Percentiles rank a stretch among this genome's conserved stretches.
Conservation (phyloP, 2,888 invertebrate genomes). For the Pseudanteris insignis region DNA sequence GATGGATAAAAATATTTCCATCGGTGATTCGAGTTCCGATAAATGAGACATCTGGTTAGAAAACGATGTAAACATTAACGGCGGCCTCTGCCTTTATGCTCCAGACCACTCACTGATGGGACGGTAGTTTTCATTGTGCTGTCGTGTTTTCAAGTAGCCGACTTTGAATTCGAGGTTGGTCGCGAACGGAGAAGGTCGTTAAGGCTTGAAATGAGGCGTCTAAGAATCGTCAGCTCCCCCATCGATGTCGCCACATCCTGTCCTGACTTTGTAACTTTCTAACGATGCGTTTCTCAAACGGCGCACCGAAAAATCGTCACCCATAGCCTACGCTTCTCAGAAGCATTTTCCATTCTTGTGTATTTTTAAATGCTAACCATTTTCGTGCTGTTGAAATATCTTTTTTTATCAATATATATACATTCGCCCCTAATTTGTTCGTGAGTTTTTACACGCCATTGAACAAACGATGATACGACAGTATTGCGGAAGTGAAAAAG, state of each 20-base stretch:
- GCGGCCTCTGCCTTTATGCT: slow-evolving; percentile 53
- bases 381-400: no score
- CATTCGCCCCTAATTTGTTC: no score
- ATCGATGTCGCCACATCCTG: slow-evolving; percentile 15
- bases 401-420: no score
- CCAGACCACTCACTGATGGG: slow-evolving; percentile 52
- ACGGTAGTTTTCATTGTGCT: slow-evolving; percentile 49
- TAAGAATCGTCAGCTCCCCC: slow-evolving; percentile 21
- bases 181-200: slow-evolving; percentile 32
- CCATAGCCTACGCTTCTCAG: slow-evolving; percentile 17
- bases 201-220: slow-evolving; percentile 31
- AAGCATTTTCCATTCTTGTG: slow-evolving; percentile 12
- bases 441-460: slow-evolving; percentile 11
- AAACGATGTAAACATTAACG: slow-evolving; percentile 27
- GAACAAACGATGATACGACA: slow-evolving; percentile 4
- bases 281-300: slow-evolving; percentile 6
- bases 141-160: slow-evolving; percentile 35
- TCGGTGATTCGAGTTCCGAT: slow-evolving; percentile 19
- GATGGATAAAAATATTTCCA: slow-evolving; percentile 7
- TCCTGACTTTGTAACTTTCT: slow-evolving; percentile 32
- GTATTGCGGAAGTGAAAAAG: slow-evolving; percentile 5
- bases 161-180: slow-evolving; percentile 23
- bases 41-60: slow-evolving; percentile 36
- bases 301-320: slow-evolving; percentile 21
- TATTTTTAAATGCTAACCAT: slow-evolving; percentile 17